These are phyloP conservation scores for Miniopterus natalensis DNA, from an alignment of 2,113 vertebrate genomes.

Conservation along the genomic window DNA sequence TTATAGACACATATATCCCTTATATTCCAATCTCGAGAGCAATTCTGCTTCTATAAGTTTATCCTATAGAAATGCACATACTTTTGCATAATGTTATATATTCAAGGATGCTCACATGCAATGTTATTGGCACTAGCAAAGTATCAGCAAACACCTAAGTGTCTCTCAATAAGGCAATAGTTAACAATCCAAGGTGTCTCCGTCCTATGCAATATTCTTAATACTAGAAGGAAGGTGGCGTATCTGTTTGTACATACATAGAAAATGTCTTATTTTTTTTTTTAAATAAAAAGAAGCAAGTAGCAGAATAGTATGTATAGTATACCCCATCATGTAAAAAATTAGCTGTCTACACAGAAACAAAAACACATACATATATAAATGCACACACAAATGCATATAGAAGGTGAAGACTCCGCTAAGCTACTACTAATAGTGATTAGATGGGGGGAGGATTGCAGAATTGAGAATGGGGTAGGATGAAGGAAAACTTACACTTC, in stretches of 20 bases:
- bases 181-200: neutral
- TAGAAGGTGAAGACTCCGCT: neutral
- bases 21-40: neutral
- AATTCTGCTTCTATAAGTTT: neutral
- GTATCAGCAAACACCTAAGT: neutral
- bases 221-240: neutral
- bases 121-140: neutral
- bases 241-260: neutral
- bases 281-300: neutral
- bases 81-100: neutral
- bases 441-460: neutral
- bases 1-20: neutral
- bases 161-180: neutral
- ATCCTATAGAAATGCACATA: neutral
- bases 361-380: neutral
- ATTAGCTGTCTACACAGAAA: neutral
- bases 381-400: neutral
- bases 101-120: neutral
- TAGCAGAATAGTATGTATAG: neutral
- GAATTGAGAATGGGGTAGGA: neutral
- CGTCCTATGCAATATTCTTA: neutral
- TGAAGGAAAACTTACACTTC: neutral
- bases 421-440: neutral
- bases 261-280: neutral
- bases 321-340: neutral